Evolutionary conservation across 2,888 invertebrate genomes (phyloP).

Genomic region (Leptopilina myrica): DNA sequence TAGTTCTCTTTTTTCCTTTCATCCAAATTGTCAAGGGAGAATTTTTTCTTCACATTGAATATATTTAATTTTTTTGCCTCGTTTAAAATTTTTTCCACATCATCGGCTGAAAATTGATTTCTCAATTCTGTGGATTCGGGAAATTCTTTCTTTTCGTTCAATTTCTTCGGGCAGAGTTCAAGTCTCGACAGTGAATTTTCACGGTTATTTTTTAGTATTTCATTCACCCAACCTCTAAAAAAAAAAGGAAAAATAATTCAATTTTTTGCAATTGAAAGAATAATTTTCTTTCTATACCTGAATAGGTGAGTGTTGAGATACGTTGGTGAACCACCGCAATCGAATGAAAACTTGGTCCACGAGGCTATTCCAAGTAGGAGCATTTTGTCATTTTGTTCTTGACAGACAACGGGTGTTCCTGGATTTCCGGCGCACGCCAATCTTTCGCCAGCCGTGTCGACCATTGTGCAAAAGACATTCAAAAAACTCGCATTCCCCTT

Average conservation of each 20-base stretch:
- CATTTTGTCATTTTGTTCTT: conserved; percentile 56
- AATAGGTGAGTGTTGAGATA: conserved; percentile 61
- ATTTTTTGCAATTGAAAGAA: not conserved
- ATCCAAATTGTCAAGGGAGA: not conserved
- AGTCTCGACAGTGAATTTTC: not conserved
- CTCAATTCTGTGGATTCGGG: not conserved
- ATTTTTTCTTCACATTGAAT: not conserved
- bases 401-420: conserved; percentile 64
- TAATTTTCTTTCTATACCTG: conserved; percentile 46
- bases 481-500: conserved; percentile 56
- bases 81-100: not conserved
- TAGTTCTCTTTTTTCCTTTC: not conserved
- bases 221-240: not conserved
- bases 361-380: conserved; percentile 64
- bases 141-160: not conserved
- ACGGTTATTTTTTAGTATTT: not conserved
- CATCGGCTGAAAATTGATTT: not conserved
- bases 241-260: too few species aligned
- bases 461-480: conserved; percentile 62
- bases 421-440: conserved; percentile 66
- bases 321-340: conserved; percentile 59
- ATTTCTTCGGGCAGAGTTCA: not conserved
- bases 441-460: conserved; percentile 57
- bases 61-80: not conserved
- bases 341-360: conserved; percentile 63